Base-by-base conservation (phyloP, 1,140 invertebrate genomes). In the Drosophila ananassae region DNA sequence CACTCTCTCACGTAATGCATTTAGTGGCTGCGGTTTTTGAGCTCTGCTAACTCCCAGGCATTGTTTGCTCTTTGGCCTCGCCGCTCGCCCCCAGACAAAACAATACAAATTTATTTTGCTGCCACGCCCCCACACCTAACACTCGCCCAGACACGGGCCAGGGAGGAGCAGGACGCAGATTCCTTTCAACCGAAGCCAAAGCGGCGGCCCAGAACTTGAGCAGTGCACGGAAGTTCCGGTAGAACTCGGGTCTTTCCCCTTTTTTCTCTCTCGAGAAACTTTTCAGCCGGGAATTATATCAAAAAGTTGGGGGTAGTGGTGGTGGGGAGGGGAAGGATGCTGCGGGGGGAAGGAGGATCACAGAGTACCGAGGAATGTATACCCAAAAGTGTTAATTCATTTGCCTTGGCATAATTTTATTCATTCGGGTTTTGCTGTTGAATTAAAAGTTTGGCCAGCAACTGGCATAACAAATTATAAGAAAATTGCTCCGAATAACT, bases 21-120 rank as follows among this genome's bases (percentile, higher is more conserved):
- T 89, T 89, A 89, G 83, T 89, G 79, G 83, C 84, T 89, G 83
- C 83, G 83, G 83, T 89, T 89, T 89, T 79, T 77, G 79, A 74
- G 72, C 83, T 77, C 75, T 87, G 62, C 62, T 79, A 89, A 44
- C 63, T 53, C 51, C 32, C 51, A 57, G 39, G 64, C 32, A 71
- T 81, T 89, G 83, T 89, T 89, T 89, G 83, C 83, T 89, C 84
- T 89, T 83, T 89, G 84, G 84, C 79, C 79, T 84, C 77, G 67
- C 61, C 83, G 9, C 66, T 37, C 28, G 63, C 73, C 81, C 82
- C 58, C 25, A 58, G 57, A 61, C 75, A 61, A 85, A 80, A 85
- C 81, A 85, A 83, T 77, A 89, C 83, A 87, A 89, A 87, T 83
- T 79, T 76, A 87, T 79, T 72, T 79, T 68, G 48, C 47, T 56